Percentiles rank a stretch among this genome's conserved stretches.
Evolutionary conservation across 2,888 invertebrate species (phyloP).

Genomic region (Eupithecia subfuscata): DNA sequence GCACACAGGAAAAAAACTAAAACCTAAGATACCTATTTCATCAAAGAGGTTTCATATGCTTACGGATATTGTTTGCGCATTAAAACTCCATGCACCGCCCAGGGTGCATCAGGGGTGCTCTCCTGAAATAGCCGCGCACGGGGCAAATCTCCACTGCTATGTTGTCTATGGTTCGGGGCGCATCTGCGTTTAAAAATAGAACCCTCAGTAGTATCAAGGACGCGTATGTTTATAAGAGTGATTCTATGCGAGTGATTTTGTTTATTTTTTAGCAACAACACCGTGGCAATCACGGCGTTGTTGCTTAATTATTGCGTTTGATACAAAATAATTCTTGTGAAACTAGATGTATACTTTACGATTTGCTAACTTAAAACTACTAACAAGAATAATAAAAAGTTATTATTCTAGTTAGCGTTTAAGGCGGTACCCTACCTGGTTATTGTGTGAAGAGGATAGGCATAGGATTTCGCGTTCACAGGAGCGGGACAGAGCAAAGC

Average conservation of each 20-base stretch:
- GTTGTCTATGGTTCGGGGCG: conserved; percentile 49
- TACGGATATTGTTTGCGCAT: conserved; percentile 15
- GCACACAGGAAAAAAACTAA: not conserved
- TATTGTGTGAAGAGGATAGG: no score
- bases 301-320: not conserved
- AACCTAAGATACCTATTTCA: not conserved
- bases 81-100: conserved; percentile 21
- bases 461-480: no score
- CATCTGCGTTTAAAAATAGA: conserved; percentile 80
- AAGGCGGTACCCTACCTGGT: no score
- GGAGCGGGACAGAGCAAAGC: no score
- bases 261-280: conserved; percentile 30
- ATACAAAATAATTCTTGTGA: not conserved
- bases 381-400: no score
- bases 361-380: not conserved
- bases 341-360: not conserved
- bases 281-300: not conserved
- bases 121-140: conserved; percentile 77
- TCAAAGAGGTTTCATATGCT: not conserved
- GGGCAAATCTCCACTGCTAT: conserved; percentile 52
- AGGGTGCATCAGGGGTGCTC: conserved; percentile 56
- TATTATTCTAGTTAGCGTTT: no score
- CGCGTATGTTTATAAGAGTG: conserved; percentile 66
- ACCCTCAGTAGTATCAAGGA: conserved; percentile 83
- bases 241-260: conserved; percentile 32